These are phyloP conservation scores for Meliscaeva auricollis DNA, from an alignment of 2,888 invertebrate species.

Conservation along the genomic window DNA sequence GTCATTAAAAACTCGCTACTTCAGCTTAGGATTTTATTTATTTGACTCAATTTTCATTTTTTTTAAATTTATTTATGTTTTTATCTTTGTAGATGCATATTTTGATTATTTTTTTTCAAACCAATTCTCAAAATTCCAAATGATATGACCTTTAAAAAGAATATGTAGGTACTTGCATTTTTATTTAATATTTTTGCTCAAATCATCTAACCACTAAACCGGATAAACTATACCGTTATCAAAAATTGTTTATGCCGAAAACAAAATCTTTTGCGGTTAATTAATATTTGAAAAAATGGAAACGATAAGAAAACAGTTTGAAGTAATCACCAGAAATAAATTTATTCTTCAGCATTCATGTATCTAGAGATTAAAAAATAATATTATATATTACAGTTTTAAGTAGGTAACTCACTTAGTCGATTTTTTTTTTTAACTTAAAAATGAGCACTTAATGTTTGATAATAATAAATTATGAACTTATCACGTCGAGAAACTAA, in stretches of 20 bases:
- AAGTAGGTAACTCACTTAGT: slow-evolving; percentile 17
- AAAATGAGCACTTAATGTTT: slow-evolving; percentile 15
- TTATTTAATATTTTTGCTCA: too few relatives aligned
- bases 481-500: slow-evolving; percentile 51
- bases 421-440: slow-evolving; percentile 7
- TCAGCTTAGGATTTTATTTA: too few relatives aligned
- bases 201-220: background rate
- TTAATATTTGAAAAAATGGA: background rate
- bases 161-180: too few relatives aligned
- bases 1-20: too few relatives aligned
- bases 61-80: background rate
- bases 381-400: background rate
- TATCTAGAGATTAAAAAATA: background rate
- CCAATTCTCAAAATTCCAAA: too few relatives aligned
- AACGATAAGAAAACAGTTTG: too few relatives aligned
- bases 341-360: too few relatives aligned
- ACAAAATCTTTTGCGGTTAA: background rate
- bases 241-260: background rate
- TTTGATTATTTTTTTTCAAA: too few relatives aligned
- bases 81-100: too few relatives aligned
- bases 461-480: background rate
- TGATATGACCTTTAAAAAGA: too few relatives aligned
- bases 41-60: background rate
- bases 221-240: background rate
- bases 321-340: too few relatives aligned